A percentile compares a stretch with the other conserved stretches of the same genome.
phyloP scores from a whole-genome alignment of 2,888 invertebrate species.

The Eudemis profundana region DNA sequence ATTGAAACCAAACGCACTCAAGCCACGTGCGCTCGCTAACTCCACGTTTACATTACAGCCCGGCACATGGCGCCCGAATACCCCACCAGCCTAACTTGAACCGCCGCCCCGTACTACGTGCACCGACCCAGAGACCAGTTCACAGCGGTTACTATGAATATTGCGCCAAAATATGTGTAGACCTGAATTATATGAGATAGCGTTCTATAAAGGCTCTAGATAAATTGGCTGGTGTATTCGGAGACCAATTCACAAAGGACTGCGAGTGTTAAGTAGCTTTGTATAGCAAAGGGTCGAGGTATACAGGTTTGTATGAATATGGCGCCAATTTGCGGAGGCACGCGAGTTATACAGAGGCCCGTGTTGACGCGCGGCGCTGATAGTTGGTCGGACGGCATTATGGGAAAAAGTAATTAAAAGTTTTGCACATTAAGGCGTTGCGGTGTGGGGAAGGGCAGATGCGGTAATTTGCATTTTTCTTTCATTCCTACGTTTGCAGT shows the following conservation, averaged over 20 bases:
- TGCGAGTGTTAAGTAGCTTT: neutral
- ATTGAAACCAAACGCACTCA: slow-evolving; percentile 41
- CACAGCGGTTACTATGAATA: slow-evolving; percentile 9
- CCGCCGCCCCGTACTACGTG: neutral
- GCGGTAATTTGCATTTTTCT: slow-evolving; percentile 26
- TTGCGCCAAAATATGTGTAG: slow-evolving; percentile 37
- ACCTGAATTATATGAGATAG: slow-evolving; percentile 38
- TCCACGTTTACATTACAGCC: slow-evolving; percentile 37
- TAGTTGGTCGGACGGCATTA: slow-evolving; percentile 29
- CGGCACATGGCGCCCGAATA: slow-evolving; percentile 34
- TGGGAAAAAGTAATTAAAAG: slow-evolving; percentile 44
- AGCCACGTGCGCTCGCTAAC: slow-evolving; percentile 38
- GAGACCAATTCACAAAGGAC: slow-evolving; percentile 8
- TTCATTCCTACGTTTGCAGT: slow-evolving; percentile 5
- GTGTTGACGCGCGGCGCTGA: slow-evolving; percentile 16
- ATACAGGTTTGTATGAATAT: slow-evolving; percentile 19
- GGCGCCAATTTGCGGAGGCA: slow-evolving; percentile 32
- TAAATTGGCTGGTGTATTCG: slow-evolving; percentile 22
- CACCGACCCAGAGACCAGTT: neutral
- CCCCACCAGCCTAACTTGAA: slow-evolving; percentile 21
- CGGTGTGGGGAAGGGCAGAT: slow-evolving; percentile 34
- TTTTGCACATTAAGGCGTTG: slow-evolving; percentile 43
- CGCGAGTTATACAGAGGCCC: slow-evolving; percentile 3
- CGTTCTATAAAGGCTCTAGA: slow-evolving; percentile 33
- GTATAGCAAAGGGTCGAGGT: neutral